A percentile compares a stretch with the other conserved stretches of the same genome.
These are phyloP conservation scores for Parauchenoglanis punctatus DNA, from an alignment of 2,797 vertebrate species.

Conservation along the genomic window DNA sequence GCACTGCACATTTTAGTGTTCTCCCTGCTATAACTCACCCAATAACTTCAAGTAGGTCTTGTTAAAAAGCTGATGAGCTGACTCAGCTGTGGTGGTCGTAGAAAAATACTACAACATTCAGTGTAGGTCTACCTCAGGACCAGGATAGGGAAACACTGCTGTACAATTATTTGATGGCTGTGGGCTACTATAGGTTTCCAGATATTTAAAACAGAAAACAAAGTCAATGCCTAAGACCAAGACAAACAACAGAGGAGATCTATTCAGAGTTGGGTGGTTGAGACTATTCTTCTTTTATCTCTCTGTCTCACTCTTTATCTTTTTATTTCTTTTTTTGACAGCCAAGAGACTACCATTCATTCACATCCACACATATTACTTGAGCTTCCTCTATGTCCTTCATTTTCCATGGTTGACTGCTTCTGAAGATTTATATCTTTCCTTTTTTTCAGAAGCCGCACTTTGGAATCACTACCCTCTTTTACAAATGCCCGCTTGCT, in stretches of 20 bases:
- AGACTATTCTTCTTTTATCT: not conserved
- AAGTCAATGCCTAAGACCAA: not conserved
- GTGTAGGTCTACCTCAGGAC: slow-evolving; percentile 1
- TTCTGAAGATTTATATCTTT: slow-evolving; percentile 37
- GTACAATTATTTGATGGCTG: not conserved
- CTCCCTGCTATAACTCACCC: not conserved
- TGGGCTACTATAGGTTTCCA: not conserved
- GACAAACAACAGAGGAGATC: not conserved
- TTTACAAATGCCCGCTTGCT: slow-evolving; percentile 49
- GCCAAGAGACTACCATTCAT: slow-evolving; percentile 17
- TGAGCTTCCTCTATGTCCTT: slow-evolving; percentile 39
- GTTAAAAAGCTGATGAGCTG: slow-evolving; percentile 25
- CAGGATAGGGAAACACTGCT: slow-evolving; percentile 3
- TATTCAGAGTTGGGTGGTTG: not conserved
- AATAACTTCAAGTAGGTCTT: slow-evolving; percentile 24
- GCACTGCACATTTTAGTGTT: slow-evolving; percentile 10
- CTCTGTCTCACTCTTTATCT: not conserved
- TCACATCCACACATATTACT: slow-evolving; percentile 30
- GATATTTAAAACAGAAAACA: not conserved
- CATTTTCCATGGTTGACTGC: slow-evolving; percentile 32
- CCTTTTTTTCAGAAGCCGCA: slow-evolving; percentile 33
- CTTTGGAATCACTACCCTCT: slow-evolving; percentile 53
- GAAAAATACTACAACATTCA: not conserved
- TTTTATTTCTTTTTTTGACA: slow-evolving; percentile 4
- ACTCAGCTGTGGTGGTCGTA: slow-evolving; percentile 6